phyloP scores from a whole-genome alignment of 2,888 invertebrate genomes.

The Drosophila cyrtoloma region DNA sequence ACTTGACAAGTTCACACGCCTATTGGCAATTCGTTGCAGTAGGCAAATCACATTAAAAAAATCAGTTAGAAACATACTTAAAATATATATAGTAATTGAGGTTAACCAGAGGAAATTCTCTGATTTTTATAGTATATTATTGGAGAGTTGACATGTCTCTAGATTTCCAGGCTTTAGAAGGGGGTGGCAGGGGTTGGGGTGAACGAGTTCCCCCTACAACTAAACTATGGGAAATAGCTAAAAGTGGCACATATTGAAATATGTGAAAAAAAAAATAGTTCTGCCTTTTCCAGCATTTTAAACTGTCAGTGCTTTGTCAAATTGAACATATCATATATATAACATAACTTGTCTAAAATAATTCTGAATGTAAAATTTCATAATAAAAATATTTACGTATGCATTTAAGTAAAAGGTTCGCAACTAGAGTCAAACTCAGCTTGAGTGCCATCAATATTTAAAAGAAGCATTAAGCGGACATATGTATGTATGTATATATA shows the following conservation, averaged over 20 bases:
- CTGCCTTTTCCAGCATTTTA: background rate
- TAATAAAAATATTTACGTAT: background rate
- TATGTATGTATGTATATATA: background rate
- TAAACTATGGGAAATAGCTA: no score
- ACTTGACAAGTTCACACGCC: conserved; percentile 62
- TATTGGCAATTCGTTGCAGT: background rate
- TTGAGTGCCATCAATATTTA: conserved; percentile 53
- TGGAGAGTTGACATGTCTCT: background rate
- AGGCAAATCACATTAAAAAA: conserved; percentile 10
- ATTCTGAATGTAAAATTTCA: background rate
- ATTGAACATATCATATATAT: background rate
- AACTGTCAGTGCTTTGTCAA: background rate
- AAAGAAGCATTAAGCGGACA: conserved; percentile 19
- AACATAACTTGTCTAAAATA: background rate
- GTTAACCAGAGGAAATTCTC: background rate
- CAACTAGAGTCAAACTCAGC: conserved; percentile 44
- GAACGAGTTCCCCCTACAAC: background rate
- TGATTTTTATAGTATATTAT: background rate
- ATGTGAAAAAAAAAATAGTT: no score
- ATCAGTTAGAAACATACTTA: conserved; percentile 1
- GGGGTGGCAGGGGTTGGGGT: background rate
- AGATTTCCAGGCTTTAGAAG: background rate
- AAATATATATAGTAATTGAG: background rate
- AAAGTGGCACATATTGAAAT: background rate
- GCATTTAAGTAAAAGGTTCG: background rate